Conservation (phyloP, 2,113 vertebrate species). For the Toxotes jaculatrix region DNA sequence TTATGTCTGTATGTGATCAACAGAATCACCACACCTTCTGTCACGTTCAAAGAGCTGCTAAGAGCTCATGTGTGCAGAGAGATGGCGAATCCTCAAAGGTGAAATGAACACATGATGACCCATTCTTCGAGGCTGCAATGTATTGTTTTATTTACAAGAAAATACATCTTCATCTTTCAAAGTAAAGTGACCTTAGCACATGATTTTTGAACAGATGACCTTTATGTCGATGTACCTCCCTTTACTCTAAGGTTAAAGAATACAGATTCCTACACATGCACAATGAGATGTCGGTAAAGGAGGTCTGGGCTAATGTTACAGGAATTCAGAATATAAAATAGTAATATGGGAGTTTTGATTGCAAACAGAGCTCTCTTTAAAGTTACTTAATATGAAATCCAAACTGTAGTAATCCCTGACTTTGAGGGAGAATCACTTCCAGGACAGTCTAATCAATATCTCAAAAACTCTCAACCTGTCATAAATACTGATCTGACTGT, state of each 20-base stretch:
- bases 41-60: no score
- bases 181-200: slow-evolving; percentile 56
- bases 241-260: slow-evolving; percentile 46
- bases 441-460: neutral
- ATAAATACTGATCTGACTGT: slow-evolving; percentile 12
- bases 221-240: slow-evolving; percentile 26
- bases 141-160: slow-evolving; percentile 78
- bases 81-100: neutral
- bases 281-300: slow-evolving; percentile 13
- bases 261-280: slow-evolving; percentile 53
- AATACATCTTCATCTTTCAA: slow-evolving; percentile 74
- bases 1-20: neutral
- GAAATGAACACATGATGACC: neutral
- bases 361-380: slow-evolving; percentile 20
- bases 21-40: neutral
- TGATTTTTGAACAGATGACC: slow-evolving; percentile 50
- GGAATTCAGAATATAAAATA: slow-evolving; percentile 40
- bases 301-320: slow-evolving; percentile 27
- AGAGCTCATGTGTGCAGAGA: no score
- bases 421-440: slow-evolving; percentile 32
- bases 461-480: neutral
- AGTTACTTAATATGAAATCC: neutral
- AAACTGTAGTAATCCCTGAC: slow-evolving; percentile 27
- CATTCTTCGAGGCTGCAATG: slow-evolving; percentile 39
- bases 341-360: slow-evolving; percentile 2